Conservation (phyloP, 2,797 vertebrate species). For the Sphenopsis melanotis region DNA sequence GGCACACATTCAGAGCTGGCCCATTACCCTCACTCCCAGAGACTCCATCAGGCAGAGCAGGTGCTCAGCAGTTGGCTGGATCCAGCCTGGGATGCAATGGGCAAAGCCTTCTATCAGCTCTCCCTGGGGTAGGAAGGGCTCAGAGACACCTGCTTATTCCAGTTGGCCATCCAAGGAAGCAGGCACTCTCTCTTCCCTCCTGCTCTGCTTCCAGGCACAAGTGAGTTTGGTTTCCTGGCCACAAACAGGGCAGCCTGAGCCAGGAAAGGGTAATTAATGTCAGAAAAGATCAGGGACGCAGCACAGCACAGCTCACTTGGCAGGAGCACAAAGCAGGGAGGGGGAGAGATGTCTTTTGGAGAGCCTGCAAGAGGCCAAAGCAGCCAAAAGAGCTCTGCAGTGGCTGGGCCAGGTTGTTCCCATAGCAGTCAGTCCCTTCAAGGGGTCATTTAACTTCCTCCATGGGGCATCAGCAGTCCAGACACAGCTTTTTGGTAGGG, state of each 20-base stretch:
- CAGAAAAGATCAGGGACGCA: constrained; percentile 52
- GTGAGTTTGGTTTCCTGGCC: constrained; percentile 53
- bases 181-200: neutral
- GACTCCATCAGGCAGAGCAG: constrained; percentile 1
- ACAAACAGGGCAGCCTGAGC: constrained; percentile 11
- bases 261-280: constrained; percentile 64
- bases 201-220: neutral
- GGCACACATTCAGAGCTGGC: neutral
- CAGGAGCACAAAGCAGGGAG: neutral
- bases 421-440: neutral
- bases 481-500: neutral
- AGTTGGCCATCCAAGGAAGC: constrained; percentile 17
- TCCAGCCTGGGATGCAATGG: neutral
- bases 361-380: constrained; percentile 12
- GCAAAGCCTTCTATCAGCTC: neutral
- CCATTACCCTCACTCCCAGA: neutral
- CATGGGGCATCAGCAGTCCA: neutral
- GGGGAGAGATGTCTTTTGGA: constrained; percentile 27
- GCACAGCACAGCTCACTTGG: constrained; percentile 43
- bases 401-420: neutral
- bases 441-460: neutral
- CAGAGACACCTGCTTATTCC: constrained; percentile 53
- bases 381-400: neutral
- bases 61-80: neutral
- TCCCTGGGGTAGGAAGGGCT: neutral